phyloP scores from a whole-genome alignment of 2,113 vertebrate species.

The Rhynchomys soricoides region DNA sequence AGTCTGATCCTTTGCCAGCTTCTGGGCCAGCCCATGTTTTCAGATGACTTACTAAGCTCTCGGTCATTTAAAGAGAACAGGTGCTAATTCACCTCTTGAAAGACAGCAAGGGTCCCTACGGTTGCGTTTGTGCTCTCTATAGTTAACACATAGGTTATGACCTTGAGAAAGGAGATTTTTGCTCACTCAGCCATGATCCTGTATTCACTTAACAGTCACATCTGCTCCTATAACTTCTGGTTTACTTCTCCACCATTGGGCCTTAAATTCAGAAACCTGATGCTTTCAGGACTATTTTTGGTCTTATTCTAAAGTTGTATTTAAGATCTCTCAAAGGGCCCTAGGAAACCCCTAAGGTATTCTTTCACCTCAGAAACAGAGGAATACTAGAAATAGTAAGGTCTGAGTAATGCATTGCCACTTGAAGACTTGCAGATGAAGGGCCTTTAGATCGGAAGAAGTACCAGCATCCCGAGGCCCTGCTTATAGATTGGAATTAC shows the following conservation, averaged over 20 bases:
- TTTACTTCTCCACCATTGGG: not conserved
- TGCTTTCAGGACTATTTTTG: not conserved
- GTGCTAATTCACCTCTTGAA: not conserved
- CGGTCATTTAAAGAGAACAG: not conserved
- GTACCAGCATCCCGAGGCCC: too few species aligned
- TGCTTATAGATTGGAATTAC: too few species aligned
- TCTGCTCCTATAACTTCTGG: not conserved
- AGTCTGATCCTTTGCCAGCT: not conserved
- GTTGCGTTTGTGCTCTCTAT: not conserved
- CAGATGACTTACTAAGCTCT: not conserved
- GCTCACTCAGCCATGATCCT: too few species aligned
- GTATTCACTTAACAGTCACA: not conserved
- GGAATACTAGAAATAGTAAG: not conserved
- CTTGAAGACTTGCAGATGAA: not conserved
- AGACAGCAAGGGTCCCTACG: not conserved
- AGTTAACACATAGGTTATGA: not conserved
- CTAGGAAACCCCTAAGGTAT: not conserved
- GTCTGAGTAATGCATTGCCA: not conserved
- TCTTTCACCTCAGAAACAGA: not conserved
- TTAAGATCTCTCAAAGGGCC: not conserved
- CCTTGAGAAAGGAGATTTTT: not conserved
- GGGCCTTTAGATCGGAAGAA: not conserved
- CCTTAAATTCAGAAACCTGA: not conserved
- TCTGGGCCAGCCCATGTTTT: not conserved
- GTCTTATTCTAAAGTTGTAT: not conserved